A percentile compares a stretch with the other conserved stretches of the same genome.
phyloP scores from a whole-genome alignment of 2,888 invertebrate species.

The Andrena marginata region DNA sequence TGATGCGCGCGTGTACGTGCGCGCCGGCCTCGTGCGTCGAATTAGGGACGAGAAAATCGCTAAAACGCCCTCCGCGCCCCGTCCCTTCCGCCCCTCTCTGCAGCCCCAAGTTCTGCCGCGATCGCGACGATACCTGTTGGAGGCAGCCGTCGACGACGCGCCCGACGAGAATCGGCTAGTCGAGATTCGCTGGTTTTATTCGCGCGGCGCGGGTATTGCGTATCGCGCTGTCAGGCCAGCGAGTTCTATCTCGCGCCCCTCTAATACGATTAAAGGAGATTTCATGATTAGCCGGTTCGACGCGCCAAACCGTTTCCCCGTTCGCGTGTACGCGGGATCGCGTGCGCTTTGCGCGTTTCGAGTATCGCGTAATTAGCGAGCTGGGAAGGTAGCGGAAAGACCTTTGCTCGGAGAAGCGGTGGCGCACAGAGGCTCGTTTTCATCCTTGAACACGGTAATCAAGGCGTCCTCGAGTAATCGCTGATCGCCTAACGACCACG shows the following conservation, averaged over 20 bases:
- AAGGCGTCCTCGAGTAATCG: conserved; percentile 35
- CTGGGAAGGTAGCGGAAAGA: conserved; percentile 25
- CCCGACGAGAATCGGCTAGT: neutral
- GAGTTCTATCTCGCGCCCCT: conserved; percentile 8
- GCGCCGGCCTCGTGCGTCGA: conserved; percentile 17
- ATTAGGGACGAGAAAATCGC: conserved; percentile 69
- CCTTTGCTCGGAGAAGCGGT: conserved; percentile 7
- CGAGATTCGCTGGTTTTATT: neutral
- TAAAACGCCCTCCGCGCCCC: conserved; percentile 51
- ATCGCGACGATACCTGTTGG: neutral
- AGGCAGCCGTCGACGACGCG: neutral
- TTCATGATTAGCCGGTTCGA: conserved; percentile 9
- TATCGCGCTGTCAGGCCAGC: conserved; percentile 14
- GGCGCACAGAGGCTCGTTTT: conserved; percentile 28
- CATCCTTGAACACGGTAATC: conserved; percentile 44
- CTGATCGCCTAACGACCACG: conserved; percentile 45
- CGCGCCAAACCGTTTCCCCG: conserved; percentile 20
- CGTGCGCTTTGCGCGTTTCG: conserved; percentile 15
- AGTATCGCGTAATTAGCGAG: conserved; percentile 44
- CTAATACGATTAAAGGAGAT: conserved; percentile 14
- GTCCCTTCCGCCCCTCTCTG: conserved; percentile 6
- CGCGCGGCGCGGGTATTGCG: neutral
- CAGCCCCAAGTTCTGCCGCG: neutral
- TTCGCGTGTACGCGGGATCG: conserved; percentile 9
- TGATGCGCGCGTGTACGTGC: conserved; percentile 44